Evolutionary conservation across 2,113 vertebrate species (phyloP).

Genomic region (Lepisosteus oculatus): DNA sequence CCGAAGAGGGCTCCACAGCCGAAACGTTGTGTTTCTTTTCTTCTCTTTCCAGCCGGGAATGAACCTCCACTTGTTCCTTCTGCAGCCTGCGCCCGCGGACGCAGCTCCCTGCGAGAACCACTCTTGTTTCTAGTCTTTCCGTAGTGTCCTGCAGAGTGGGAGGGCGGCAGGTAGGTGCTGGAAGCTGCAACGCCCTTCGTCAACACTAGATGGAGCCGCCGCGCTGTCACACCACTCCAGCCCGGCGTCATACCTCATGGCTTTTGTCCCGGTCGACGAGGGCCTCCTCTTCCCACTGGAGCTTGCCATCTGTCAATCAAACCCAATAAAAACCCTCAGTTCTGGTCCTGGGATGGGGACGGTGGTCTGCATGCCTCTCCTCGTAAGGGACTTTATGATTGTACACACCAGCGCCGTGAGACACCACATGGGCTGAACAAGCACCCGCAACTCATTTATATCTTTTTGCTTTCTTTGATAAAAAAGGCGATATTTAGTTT

Average conservation of each 20-base stretch:
- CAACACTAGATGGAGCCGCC: neutral
- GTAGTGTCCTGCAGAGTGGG: neutral
- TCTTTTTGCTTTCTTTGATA: neutral
- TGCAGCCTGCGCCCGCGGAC: too few relatives aligned
- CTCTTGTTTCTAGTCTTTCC: neutral
- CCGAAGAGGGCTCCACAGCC: too few relatives aligned
- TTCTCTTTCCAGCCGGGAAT: too few relatives aligned
- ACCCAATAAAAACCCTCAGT: conserved; percentile 5
- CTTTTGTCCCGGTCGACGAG: conserved; percentile 77
- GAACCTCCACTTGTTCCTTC: too few relatives aligned
- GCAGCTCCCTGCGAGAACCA: too few relatives aligned
- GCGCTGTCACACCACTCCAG: neutral
- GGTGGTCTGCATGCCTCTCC: neutral
- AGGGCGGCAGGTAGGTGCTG: neutral
- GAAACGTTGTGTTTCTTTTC: too few relatives aligned
- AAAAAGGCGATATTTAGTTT: neutral
- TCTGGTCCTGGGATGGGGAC: neutral
- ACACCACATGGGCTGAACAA: neutral
- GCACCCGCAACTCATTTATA: neutral
- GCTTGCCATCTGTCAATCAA: conserved; percentile 73
- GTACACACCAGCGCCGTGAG: too few relatives aligned
- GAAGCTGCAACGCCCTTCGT: neutral
- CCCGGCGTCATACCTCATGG: conserved; percentile 69
- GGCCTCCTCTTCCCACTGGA: conserved; percentile 88
- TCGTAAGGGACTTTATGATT: too few relatives aligned